Percentiles rank a stretch among this genome's conserved stretches.
Evolutionary conservation across 2,797 vertebrate genomes (phyloP).

Genomic region (Linurgus olivaceus): DNA sequence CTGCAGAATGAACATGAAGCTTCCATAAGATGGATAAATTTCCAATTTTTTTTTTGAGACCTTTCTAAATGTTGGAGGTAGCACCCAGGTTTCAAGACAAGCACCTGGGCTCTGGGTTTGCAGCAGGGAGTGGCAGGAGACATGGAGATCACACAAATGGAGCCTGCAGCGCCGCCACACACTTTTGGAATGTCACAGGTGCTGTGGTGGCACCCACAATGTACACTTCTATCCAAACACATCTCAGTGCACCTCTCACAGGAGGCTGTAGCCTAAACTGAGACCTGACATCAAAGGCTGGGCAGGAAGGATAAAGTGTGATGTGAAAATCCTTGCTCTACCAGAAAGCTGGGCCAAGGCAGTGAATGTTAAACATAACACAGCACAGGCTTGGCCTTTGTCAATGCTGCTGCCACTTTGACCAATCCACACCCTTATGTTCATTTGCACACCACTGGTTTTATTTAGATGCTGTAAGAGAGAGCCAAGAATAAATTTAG

Average conservation of each 20-base stretch:
- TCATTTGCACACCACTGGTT: neutral
- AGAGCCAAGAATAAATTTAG: neutral
- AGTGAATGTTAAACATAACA: neutral
- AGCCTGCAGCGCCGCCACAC: neutral
- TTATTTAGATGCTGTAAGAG: neutral
- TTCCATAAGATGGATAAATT: neutral
- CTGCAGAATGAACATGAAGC: neutral
- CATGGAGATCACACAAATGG: neutral
- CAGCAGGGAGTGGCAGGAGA: neutral
- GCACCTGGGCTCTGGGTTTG: neutral
- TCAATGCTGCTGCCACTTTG: neutral
- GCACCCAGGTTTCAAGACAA: neutral
- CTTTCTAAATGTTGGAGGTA: neutral
- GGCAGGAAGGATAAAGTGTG: neutral
- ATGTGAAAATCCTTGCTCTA: neutral
- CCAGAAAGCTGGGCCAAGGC: neutral
- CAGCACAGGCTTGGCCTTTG: neutral
- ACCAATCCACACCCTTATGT: neutral
- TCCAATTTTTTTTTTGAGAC: neutral
- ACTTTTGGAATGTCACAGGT: neutral
- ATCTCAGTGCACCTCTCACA: neutral
- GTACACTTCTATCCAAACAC: neutral
- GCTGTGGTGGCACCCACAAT: neutral
- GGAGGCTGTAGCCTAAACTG: neutral
- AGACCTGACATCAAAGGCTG: neutral